Evolutionary conservation across 2,888 invertebrate genomes (phyloP), one percentile per base, ranked within the genome.

Genomic region (Metacarcinus magister): DNA sequence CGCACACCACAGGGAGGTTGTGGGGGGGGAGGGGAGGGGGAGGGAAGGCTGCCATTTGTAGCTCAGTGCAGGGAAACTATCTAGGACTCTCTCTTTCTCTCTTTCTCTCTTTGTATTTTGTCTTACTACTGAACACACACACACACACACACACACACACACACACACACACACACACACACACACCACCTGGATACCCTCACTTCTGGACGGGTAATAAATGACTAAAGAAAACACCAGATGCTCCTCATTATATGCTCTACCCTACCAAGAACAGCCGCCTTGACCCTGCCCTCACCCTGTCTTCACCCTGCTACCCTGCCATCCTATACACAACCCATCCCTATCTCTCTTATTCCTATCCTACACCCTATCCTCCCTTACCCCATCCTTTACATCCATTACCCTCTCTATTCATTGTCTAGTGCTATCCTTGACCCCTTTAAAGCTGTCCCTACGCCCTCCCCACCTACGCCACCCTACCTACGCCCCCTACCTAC

Each of bases 131-230:
- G 13, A 75, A n/a, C 67, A 67, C 67, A 67, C 67, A 67, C 67
- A 67, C 67, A 67, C 67, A 67, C 67, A 67, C 67, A 67, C 67
- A 67, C 67, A 75, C 75, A 75, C 75, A 75, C 75, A 75, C 75
- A 75, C 75, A 75, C 75, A 75, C 75, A 75, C 75, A 75, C 75
- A 75, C 75, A 75, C 75, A 75, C 75, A 75, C 75, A 75, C 75
- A 75, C 75, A 75, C 75, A 75, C 75, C 75, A 75, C 75, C n/a
- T 75, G 75, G 54, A 23, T 75, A 19, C 75, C 23, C 75, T 75
- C 75, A 28, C 75, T 16, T 28, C 75, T 75, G 75, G 75, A 4
- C 28, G 19, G n/a, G 28, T 75, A 75, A 75, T 75, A 7, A 7
- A 23, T n/a, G 75, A 23, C 10, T 16, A 28, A 23, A 75, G 23